Percentiles rank a stretch among this genome's conserved stretches.
Conservation (phyloP, 2,797 vertebrate species). For the Phrynocephalus forsythii region DNA sequence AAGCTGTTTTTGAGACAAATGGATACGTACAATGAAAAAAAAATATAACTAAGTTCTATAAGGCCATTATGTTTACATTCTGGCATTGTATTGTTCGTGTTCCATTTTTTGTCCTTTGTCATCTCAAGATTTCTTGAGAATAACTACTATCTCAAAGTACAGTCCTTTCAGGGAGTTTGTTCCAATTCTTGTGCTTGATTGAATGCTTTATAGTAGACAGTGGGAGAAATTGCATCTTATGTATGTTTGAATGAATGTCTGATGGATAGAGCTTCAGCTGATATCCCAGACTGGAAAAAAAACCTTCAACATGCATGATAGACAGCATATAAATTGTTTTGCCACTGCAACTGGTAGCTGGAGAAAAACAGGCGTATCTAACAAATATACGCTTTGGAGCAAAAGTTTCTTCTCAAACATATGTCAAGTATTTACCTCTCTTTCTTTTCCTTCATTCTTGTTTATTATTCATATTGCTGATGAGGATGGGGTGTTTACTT, state of each 20-base stretch:
- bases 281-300: constrained; percentile 55
- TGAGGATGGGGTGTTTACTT: constrained; percentile 35
- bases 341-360: constrained; percentile 48
- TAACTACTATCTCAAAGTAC: not conserved
- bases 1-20: not conserved
- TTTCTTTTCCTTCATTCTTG: constrained; percentile 48
- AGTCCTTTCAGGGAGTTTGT: constrained; percentile 7
- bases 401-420: constrained; percentile 33
- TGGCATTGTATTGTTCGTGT: constrained; percentile 2
- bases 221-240: not conserved
- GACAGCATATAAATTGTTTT: constrained; percentile 54
- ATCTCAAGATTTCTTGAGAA: constrained; percentile 33
- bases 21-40: constrained; percentile 25
- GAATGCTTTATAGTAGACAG: constrained; percentile 54
- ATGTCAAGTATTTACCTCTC: constrained; percentile 37
- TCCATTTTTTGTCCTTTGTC: not conserved
- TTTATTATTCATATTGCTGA: constrained; percentile 36
- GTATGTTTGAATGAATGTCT: constrained; percentile 53
- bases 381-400: constrained; percentile 55
- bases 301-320: constrained; percentile 56
- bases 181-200: constrained; percentile 46
- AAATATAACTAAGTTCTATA: not conserved
- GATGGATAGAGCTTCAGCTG: constrained; percentile 51
- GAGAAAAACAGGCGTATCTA: constrained; percentile 40
- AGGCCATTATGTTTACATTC: not conserved